Base-by-base conservation (phyloP, 2,113 vertebrate genomes). In the Mionectes macconnelli region DNA sequence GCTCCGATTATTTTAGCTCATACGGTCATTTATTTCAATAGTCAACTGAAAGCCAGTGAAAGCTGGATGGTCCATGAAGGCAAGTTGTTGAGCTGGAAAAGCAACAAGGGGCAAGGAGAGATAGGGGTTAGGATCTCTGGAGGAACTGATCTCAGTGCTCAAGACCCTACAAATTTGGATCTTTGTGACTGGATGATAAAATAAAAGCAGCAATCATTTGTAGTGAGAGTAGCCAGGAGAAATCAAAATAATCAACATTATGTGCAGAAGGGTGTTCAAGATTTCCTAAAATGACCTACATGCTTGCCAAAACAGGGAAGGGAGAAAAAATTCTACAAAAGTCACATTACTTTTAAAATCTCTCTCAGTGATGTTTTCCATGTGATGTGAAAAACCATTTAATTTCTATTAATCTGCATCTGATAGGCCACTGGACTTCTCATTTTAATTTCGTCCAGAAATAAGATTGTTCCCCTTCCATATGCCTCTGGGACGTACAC, bases 1-100 rank as follows among this genome's bases (percentile, higher is more conserved):
- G 39, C 49, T 87, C 52, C 67, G 89, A 92, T 81, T 79, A 89
- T 92, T 95, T 96, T 69, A 94, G 57, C 69, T 93, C 77, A 45
- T 23, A 56, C 0, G 0, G 49, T 81, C 31, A 76, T 94, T 91
- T 87, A 79, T 95, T 97, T 94, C 92, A 90, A 78, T 37, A 84
- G 66, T 19, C 69, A 84, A 85, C 76, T 66, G 60, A 81, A 95
- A 90, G 83, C 30, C 42, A 90, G 85, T 0, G 21, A 86, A 89
- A 87, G 40, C 52, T 66, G 76, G 68, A 81, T 4, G 6, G 76
- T 42, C 92, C 22, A 49, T 0, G 3, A 90, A 84, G 73, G 37
- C 23, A 79, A 94, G 56, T 68, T 62, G 59, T 47, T 66, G 56
- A 92, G 66, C 73, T 89, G 57, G 39, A 90, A 93, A 77, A 93